phyloP scores from a whole-genome alignment of 2,797 vertebrate species.

The Potorous gilbertii region DNA sequence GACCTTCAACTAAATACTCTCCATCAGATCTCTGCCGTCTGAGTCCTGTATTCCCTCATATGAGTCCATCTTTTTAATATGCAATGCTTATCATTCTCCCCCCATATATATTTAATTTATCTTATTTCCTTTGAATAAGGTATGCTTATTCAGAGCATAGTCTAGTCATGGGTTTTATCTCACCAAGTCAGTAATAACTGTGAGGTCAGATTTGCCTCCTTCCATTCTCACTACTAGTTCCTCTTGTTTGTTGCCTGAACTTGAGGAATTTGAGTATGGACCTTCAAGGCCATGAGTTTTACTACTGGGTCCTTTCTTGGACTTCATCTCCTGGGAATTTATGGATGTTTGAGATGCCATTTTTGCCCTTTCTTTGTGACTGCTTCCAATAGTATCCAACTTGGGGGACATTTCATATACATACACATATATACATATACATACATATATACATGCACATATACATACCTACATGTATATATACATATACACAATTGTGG shows the following conservation, averaged over 20 bases:
- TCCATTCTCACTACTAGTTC: background rate
- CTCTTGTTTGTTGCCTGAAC: background rate
- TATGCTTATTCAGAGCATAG: background rate
- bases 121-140: background rate
- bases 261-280: background rate
- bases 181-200: background rate
- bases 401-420: background rate
- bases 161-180: background rate
- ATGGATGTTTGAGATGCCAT: background rate
- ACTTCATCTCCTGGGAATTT: background rate
- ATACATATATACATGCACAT: too few relatives aligned
- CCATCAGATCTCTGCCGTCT: background rate
- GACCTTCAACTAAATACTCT: background rate
- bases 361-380: background rate
- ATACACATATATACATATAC: too few relatives aligned
- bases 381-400: background rate
- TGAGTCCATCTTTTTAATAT: background rate
- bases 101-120: background rate
- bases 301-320: background rate
- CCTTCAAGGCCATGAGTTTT: background rate
- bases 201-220: background rate
- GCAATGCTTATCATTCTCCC: background rate
- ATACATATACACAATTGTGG: too few relatives aligned
- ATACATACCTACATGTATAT: too few relatives aligned
- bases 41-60: background rate